Conservation (phyloP, 1,140 invertebrate genomes). For the Nasonia giraulti region DNA sequence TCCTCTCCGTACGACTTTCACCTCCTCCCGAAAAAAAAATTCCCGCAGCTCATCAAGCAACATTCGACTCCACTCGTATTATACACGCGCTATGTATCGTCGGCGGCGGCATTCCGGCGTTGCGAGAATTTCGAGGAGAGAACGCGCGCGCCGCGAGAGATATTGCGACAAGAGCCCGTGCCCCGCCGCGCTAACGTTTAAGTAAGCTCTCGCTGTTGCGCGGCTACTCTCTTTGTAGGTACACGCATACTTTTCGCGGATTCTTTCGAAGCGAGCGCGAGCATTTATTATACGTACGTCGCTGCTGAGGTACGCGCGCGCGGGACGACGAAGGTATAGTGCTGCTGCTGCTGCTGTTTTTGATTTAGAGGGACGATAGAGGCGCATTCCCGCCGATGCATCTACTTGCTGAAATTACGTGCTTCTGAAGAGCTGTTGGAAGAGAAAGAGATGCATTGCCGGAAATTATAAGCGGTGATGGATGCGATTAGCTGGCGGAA, state of each 20-base stretch:
- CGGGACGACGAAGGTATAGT: not conserved
- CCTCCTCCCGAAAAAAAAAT: not conserved
- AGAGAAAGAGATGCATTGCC: not conserved
- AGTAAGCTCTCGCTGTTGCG: not conserved
- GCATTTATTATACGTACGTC: constrained; percentile 19
- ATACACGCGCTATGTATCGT: not conserved
- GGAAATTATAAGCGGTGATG: no score
- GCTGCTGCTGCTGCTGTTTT: not conserved
- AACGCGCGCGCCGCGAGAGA: not conserved
- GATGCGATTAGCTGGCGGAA: not conserved
- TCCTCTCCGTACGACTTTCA: not conserved
- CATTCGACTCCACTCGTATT: no score
- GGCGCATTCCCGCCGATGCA: not conserved
- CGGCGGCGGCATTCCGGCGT: not conserved
- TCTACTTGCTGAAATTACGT: constrained; percentile 11
- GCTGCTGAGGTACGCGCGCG: constrained; percentile 12
- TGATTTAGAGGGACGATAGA: constrained; percentile 25
- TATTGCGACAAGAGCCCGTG: not conserved
- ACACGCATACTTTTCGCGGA: constrained; percentile 32
- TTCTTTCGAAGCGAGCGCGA: constrained; percentile 17
- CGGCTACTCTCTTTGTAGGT: constrained; percentile 4
- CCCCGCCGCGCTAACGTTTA: not conserved
- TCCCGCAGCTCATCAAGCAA: not conserved
- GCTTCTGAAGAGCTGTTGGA: not conserved
- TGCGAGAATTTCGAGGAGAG: not conserved